Base-by-base conservation (phyloP, 2,113 vertebrate species). In the Cathartes aura region DNA sequence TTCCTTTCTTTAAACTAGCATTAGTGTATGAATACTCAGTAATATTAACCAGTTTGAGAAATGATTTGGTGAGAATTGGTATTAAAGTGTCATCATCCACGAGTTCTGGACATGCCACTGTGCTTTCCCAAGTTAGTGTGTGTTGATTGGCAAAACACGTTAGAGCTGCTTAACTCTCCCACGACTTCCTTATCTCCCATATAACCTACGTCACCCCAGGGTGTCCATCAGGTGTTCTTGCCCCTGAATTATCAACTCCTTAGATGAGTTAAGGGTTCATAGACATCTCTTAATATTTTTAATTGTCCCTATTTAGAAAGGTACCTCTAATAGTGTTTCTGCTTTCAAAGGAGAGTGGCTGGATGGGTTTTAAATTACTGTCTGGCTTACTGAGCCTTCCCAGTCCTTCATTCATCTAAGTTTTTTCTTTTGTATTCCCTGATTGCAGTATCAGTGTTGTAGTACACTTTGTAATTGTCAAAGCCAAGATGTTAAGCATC, bases 1-100 rank as follows among this genome's bases (percentile, higher is more conserved):
- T 73, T 89, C 71, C 23, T 83, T 94, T 79, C 58, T 68, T 82
- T 60, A 48, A 74, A 70, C 48, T 76, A 15, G 48, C n/a, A 21
- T 56, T 48, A 75, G 21, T 38, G 17, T n/a, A 15, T 70, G 63
- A 58, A 32, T 59, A 47, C 40, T 72, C 36, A 48, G 42, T 40
- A 36, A 53, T 16, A 23, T 26, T 81, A 66, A 64, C 38, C 55
- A 50, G 52, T 67, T 60, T 43, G 81, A 89, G 72, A 56, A 59
- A 47, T 36, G 1, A 16, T 50, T 76, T 83, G 72, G 20, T 70
- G 80, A 72, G 47, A 38, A 62, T 42, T 34, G 53, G 58, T 76
- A 2, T 86, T 72, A 18, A 71, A 73, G 43, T 63, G 60, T 58
- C 0, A 0, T 52, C 56, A 34, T 21, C 27, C 22, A 1, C 0